phyloP scores from a whole-genome alignment of 2,888 invertebrate species.

The Sinelater perroti region DNA sequence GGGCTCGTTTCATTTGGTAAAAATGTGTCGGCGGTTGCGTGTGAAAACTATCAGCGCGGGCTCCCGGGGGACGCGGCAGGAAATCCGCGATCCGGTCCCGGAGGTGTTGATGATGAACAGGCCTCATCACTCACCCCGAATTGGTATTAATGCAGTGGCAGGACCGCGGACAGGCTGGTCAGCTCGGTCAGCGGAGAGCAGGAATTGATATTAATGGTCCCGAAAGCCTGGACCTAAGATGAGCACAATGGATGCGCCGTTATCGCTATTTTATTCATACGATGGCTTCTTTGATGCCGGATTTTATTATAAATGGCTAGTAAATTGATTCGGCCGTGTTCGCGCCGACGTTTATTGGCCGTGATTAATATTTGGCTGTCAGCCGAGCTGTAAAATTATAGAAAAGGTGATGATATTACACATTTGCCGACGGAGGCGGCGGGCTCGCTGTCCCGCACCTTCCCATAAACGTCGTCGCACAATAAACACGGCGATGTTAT shows the following conservation, averaged over 20 bases:
- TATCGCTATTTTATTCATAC: constrained; percentile 61
- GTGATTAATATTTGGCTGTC: constrained; percentile 55
- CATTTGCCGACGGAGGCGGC: constrained; percentile 6
- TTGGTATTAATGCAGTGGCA: constrained; percentile 62
- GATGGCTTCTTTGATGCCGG: constrained; percentile 54
- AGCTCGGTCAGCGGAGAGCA: constrained; percentile 53
- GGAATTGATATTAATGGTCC: constrained; percentile 61
- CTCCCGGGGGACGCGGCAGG: constrained; percentile 53
- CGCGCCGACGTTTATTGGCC: constrained; percentile 52
- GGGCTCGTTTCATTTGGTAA: constrained; percentile 24
- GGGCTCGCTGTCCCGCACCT: constrained; percentile 6
- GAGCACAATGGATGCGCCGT: constrained; percentile 54
- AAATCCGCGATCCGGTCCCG: constrained; percentile 55
- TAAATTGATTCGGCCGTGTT: constrained; percentile 56
- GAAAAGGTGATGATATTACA: constrained; percentile 26
- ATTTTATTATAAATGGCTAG: constrained; percentile 59
- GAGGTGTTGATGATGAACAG: constrained; percentile 61
- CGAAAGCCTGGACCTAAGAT: constrained; percentile 54
- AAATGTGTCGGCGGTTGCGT: constrained; percentile 40
- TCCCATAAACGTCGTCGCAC: neutral
- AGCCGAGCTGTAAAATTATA: constrained; percentile 26
- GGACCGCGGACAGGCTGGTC: constrained; percentile 56
- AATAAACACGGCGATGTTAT: too few species aligned
- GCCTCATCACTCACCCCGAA: constrained; percentile 60
- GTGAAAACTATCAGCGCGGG: constrained; percentile 46